Percentiles rank a stretch among this genome's conserved stretches.
These are phyloP conservation scores for Macaria notata DNA, from an alignment of 2,888 invertebrate genomes.

Conservation along the genomic window DNA sequence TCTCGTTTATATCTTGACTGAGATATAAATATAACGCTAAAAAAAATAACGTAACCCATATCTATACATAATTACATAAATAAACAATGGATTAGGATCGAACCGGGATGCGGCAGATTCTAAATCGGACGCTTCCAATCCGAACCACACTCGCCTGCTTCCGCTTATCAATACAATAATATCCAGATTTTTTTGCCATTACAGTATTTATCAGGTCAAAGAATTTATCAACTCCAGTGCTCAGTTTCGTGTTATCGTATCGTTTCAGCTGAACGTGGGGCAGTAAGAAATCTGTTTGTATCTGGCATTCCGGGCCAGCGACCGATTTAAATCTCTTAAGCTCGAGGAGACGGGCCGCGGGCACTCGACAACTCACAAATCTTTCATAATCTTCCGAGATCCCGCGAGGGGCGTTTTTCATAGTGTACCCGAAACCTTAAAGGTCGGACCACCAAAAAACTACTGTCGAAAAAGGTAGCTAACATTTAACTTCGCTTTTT, in stretches of 20 bases:
- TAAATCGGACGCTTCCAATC: too few relatives aligned
- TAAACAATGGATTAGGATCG: too few relatives aligned
- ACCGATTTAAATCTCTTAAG: constrained; percentile 82
- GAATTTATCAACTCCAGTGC: constrained; percentile 25
- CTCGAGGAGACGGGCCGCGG: constrained; percentile 70
- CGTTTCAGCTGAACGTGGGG: constrained; percentile 55
- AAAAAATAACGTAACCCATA: too few relatives aligned
- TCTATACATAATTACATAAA: too few relatives aligned
- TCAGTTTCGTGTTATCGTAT: constrained; percentile 42
- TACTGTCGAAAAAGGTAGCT: constrained; percentile 41
- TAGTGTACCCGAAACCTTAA: constrained; percentile 56
- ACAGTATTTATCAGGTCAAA: constrained; percentile 1
- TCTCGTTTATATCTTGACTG: too few relatives aligned
- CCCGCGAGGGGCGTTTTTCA: constrained; percentile 74
- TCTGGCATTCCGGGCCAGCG: constrained; percentile 77
- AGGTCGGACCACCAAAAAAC: constrained; percentile 47
- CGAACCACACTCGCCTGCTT: too few relatives aligned
- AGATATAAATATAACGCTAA: too few relatives aligned
- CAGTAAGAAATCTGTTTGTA: constrained; percentile 78
- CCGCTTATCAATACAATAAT: too few relatives aligned
- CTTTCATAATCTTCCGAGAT: constrained; percentile 79
- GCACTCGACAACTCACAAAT: constrained; percentile 78
- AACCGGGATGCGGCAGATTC: too few relatives aligned
- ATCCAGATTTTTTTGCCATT: too few relatives aligned
- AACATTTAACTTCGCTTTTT: constrained; percentile 33